These are phyloP conservation scores for Microcebus ravelobensis DNA, from an alignment of 2,113 vertebrate species.

Conservation along the genomic window DNA sequence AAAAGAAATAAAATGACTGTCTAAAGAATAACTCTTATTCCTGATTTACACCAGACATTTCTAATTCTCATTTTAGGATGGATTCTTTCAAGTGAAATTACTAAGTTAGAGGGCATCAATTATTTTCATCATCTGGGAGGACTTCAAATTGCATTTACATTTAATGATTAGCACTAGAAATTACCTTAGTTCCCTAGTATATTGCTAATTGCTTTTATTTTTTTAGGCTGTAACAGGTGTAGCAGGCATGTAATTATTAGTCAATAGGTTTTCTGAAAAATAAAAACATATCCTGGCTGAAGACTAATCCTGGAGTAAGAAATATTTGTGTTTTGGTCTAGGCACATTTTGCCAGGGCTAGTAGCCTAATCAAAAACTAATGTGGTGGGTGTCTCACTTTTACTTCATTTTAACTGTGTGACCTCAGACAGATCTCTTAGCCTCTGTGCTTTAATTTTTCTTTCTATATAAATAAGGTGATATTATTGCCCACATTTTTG, in stretches of 20 bases:
- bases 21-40: neutral
- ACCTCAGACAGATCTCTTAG: neutral
- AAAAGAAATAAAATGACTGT: neutral
- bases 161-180: neutral
- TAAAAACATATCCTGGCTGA: neutral
- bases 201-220: neutral
- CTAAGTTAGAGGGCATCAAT: neutral
- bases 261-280: neutral
- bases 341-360: neutral
- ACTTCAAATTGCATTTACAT: conserved; percentile 15
- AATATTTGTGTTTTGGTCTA: neutral
- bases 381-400: neutral
- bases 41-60: neutral
- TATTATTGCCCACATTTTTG: neutral
- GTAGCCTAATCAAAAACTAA: neutral
- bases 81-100: conserved; percentile 34
- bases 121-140: neutral
- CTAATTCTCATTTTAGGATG: neutral
- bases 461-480: neutral
- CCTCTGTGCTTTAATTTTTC: neutral
- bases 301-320: neutral
- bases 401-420: neutral
- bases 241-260: neutral
- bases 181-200: neutral
- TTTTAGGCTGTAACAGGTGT: neutral